Evolutionary conservation across 2,797 vertebrate species (phyloP).

Genomic region (Myotis planiceps): DNA sequence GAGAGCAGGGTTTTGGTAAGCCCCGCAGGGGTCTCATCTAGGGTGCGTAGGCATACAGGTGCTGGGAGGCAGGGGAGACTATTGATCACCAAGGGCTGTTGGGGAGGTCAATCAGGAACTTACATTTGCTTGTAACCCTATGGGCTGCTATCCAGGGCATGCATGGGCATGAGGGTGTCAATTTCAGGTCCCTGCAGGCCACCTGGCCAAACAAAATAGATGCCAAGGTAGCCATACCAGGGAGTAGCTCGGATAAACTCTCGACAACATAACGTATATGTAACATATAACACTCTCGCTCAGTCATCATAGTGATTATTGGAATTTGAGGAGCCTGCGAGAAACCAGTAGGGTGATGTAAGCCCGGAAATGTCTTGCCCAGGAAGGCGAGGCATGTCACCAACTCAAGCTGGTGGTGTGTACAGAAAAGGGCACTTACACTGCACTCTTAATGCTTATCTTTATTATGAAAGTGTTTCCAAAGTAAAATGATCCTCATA

Average conservation of each 20-base stretch:
- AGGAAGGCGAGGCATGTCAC: background rate
- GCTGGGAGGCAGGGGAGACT: background rate
- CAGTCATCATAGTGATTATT: background rate
- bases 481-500: constrained; percentile 87
- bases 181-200: background rate
- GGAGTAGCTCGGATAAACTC: background rate
- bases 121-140: background rate
- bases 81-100: background rate
- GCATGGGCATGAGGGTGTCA: background rate
- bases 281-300: background rate
- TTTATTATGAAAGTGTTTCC: constrained; percentile 90
- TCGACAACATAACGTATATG: background rate
- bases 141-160: background rate
- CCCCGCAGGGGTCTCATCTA: background rate
- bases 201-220: background rate
- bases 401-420: background rate
- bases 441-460: constrained; percentile 82
- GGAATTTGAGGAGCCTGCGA: background rate
- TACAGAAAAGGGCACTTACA: constrained; percentile 71
- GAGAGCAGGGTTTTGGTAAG: background rate
- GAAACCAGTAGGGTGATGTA: background rate
- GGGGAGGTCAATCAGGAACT: background rate
- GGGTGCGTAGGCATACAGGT: background rate
- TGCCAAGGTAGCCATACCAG: background rate
- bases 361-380: background rate